Base-by-base conservation (phyloP, 2,888 invertebrate genomes). In the Clostera curtula region DNA sequence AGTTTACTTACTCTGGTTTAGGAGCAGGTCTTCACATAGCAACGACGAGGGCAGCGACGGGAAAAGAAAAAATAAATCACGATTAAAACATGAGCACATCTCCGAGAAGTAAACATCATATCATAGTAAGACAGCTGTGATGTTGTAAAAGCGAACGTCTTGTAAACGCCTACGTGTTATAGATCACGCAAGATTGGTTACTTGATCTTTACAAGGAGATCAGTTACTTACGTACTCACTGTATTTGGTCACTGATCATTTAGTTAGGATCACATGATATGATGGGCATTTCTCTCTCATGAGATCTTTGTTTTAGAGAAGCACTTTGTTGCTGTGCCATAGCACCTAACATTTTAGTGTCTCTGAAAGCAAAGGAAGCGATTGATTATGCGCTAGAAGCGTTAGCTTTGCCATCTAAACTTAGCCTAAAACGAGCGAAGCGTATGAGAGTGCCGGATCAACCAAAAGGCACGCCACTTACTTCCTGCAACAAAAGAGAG, bases 1-100 rank as follows among this genome's bases (percentile, higher is more conserved):
- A 42, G 36, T 50, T 40, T 71, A 88, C 88, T 88, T 86, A 88
- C 88, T 88, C 88, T 82, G 75, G 87, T 84, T 86, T 88, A 76
- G 86, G 87, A 80, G 88, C 88, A 76, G 87, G 88, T 75, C 88
- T 88, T 85, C 85, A 76, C 47, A 69, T 70, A 56, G 68, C 62
- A 45, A 60, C 61, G 53, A 49, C 47, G 59, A 52, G 63, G 46
- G 64, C 83, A 69, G 77, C 70, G 62, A 65, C 66, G 61, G 60
- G 62, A 70, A 68, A 58, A 63, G 56, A 71, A 72, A 65, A 66
- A 64, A 46, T 34, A 55, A 59, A 41, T 60, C 42, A 55, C 36
- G 49, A 75, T 82, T 76, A 77, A 51, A 65, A 41, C 37, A 35
- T 36, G 24, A 47, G 49, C 49, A 46, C 42, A 34, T 42, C 36